Evolutionary conservation across 2,797 vertebrate genomes (phyloP), one percentile per base, ranked within the genome.

Genomic region (Myoxocephalus aenaeus): DNA sequence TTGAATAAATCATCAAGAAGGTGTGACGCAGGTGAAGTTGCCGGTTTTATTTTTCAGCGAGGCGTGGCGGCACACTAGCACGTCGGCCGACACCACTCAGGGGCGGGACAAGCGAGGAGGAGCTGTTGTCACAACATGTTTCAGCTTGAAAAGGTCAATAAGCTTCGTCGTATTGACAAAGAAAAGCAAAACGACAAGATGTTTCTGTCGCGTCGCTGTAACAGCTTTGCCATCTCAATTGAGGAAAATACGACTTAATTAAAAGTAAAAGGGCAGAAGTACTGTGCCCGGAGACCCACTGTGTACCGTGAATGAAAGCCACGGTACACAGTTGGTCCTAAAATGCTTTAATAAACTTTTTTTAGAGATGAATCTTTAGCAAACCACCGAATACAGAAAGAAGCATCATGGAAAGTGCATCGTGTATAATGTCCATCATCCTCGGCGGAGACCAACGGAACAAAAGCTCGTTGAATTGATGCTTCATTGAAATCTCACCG

Each of bases 81-180:
- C 34, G 18, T 27, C 6, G n/a, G 54, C 29, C 66, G 61, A 75
- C 62, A 50, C 56, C 62, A 57, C 56, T 68, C 61, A 54, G 25
- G 6, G 42, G 46, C 34, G 46, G 56, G 32, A 58, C 40, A 76
- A 62, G 42, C 5, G 0, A 38, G 40, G 22, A 5, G 27, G 32
- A 32, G 5, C 38, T 40, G 57, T 65, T 83, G 84, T 85, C 78
- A 68, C 69, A 77, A 75, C 71, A 76, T 29, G 67, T 89, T 89
- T 74, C 38, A 68, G 36, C 62, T 70, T 51, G 54, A 59, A 89
- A 90, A 91, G 80, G 86, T 85, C 84, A 86, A 70, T 48, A 53
- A 67, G 61, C 73, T 64, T 81, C n/a, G 79, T 34, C 57, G 59
- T 67, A 25, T 50, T 44, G 17, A 73, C 64, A 73, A 42, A 75